Evolutionary conservation across 2,797 vertebrate genomes (phyloP).

Genomic region (Stomatorhinus walkeri): DNA sequence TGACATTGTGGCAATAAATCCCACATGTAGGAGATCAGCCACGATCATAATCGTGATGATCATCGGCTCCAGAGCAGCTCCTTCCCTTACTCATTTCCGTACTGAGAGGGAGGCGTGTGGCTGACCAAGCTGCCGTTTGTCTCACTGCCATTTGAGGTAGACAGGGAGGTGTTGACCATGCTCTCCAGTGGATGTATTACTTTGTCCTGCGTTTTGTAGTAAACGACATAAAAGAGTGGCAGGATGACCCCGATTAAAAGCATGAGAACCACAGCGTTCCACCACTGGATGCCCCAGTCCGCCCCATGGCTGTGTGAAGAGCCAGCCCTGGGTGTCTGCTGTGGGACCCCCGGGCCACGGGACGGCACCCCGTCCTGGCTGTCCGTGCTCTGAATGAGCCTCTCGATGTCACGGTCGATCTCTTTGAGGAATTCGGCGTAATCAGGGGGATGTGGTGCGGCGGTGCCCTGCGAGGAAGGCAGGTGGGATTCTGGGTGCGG

Average conservation of each 20-base stretch:
- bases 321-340: constrained; percentile 33
- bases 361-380: constrained; percentile 45
- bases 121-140: constrained; percentile 29
- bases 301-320: constrained; percentile 49
- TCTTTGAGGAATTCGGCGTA: constrained; percentile 72
- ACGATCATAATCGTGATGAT: neutral
- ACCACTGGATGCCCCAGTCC: constrained; percentile 88
- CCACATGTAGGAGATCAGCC: neutral
- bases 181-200: constrained; percentile 24
- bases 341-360: constrained; percentile 27
- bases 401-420: constrained; percentile 76
- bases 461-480: neutral
- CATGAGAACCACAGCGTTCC: constrained; percentile 88
- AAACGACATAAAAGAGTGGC: constrained; percentile 86
- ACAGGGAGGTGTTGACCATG: constrained; percentile 2
- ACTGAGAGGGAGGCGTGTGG: neutral
- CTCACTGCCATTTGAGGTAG: constrained; percentile 38
- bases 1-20: neutral
- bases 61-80: neutral
- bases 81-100: neutral
- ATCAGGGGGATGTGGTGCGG: constrained; percentile 34
- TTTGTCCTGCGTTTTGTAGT: constrained; percentile 74
- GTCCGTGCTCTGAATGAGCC: constrained; percentile 56
- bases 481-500: constrained; percentile 24
- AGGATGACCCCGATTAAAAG: constrained; percentile 80